Percentiles rank a stretch among this genome's conserved stretches.
Conservation (phyloP, 2,113 vertebrate genomes). For the Alethe castanea region DNA sequence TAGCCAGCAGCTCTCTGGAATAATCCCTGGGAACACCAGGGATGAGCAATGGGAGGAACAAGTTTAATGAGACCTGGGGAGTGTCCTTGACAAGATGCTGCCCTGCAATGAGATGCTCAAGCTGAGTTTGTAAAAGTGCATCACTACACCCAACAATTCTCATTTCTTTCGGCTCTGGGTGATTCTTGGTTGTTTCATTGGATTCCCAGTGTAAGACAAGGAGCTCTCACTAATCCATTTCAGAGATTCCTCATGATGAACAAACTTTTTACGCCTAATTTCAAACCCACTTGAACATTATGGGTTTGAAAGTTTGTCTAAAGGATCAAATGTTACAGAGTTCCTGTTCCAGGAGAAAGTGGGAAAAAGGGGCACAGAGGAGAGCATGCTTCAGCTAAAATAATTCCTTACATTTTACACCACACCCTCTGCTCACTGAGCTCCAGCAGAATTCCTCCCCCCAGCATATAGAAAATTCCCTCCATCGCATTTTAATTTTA, state of each 20-base stretch:
- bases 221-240: neutral
- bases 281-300: conserved; percentile 16
- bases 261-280: conserved; percentile 6
- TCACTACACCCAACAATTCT: neutral
- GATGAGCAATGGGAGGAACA: neutral
- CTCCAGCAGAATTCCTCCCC: conserved; percentile 1
- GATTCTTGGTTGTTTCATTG: neutral
- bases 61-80: neutral
- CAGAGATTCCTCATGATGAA: neutral
- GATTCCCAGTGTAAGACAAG: neutral
- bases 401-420: neutral
- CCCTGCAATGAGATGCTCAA: neutral
- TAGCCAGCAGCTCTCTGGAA: neutral
- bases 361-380: neutral
- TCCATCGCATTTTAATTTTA: neutral
- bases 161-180: neutral
- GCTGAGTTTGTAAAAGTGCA: neutral
- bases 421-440: neutral
- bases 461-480: neutral
- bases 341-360: neutral
- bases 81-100: neutral
- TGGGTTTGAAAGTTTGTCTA: neutral
- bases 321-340: neutral
- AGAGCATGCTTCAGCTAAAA: neutral
- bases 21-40: neutral